A percentile compares a stretch with the other conserved stretches of the same genome.
Conservation (phyloP, 2,113 vertebrate genomes). For the Oceanites oceanicus region DNA sequence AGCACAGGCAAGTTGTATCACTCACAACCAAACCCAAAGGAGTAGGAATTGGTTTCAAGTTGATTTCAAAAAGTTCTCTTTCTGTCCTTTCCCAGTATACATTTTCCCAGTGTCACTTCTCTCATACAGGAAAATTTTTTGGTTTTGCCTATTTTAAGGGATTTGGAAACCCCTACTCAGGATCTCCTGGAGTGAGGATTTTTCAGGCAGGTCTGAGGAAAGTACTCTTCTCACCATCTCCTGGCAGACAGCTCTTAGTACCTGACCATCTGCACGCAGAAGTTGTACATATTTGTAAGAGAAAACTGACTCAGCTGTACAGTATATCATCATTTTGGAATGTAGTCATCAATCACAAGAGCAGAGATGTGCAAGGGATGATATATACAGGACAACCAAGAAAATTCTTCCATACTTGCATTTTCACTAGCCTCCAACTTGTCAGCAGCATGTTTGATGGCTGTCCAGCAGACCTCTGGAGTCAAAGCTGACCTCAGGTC, state of each 20-base stretch:
- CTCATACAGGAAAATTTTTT: not conserved
- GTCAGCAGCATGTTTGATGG: not conserved
- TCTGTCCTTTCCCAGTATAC: not conserved
- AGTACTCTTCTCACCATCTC: not conserved
- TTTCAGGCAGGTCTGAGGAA: not conserved
- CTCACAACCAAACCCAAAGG: not conserved
- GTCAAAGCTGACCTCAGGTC: not conserved
- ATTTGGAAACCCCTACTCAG: not conserved
- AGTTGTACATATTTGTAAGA: not conserved
- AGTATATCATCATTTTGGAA: not conserved
- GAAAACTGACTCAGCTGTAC: not conserved
- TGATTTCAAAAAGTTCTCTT: not conserved
- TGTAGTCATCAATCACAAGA: not conserved
- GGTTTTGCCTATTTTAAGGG: not conserved
- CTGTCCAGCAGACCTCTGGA: not conserved
- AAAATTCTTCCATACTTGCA: not conserved
- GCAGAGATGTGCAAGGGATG: not conserved
- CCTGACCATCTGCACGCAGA: not conserved
- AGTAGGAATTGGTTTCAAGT: not conserved
- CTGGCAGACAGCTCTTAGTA: not conserved
- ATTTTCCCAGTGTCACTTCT: not conserved
- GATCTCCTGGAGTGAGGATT: not conserved
- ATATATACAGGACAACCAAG: not conserved
- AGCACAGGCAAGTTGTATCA: not conserved
- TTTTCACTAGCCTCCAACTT: not conserved